A percentile compares a stretch with the other conserved stretches of the same genome.
Conservation (phyloP, 2,113 vertebrate species). For the Agapornis roseicollis region DNA sequence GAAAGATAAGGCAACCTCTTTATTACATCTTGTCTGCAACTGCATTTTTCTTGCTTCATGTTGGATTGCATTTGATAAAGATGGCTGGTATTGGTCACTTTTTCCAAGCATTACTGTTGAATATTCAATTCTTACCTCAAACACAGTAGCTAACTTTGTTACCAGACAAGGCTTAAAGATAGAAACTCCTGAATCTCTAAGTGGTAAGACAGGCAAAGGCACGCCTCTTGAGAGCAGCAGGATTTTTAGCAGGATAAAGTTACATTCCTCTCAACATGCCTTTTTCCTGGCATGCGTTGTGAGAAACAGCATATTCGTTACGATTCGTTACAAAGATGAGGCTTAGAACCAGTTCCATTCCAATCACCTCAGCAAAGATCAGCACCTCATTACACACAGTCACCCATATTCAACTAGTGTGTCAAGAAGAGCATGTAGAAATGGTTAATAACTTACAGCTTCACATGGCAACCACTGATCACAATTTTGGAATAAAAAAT, state of each 20-base stretch:
- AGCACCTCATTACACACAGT: not conserved
- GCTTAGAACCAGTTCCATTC: not conserved
- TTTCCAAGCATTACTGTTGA: not conserved
- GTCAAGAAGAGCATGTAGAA: not conserved
- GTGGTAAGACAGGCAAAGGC: not conserved
- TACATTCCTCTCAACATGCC: not conserved
- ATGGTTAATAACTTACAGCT: not conserved
- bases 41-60: not conserved
- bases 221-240: not conserved
- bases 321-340: not conserved
- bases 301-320: not conserved
- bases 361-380: not conserved
- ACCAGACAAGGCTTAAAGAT: not conserved
- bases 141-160: not conserved
- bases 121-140: not conserved
- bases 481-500: not conserved
- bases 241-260: not conserved
- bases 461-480: not conserved
- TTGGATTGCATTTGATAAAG: not conserved
- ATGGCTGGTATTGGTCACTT: not conserved
- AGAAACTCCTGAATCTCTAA: not conserved
- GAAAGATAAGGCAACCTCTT: not conserved
- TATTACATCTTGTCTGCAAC: not conserved
- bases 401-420: rapidly evolving
- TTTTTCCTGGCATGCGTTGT: not conserved